Conservation (phyloP, 2,888 invertebrate species). For the Cephus sareptanus region DNA sequence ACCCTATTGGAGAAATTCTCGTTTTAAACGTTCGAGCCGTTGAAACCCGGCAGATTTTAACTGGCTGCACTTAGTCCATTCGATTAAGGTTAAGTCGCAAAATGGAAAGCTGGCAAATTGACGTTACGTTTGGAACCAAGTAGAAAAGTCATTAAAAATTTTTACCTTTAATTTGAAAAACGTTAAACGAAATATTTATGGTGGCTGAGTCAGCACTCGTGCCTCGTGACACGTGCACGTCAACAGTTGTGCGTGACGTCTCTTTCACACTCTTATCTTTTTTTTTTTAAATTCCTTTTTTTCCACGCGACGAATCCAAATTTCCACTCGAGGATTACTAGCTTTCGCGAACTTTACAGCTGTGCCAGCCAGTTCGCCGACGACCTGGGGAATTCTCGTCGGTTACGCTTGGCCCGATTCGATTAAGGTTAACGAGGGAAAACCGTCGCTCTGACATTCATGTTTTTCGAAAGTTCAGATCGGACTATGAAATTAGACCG, state of each 20-base stretch:
- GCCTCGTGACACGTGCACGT: neutral
- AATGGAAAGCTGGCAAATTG: neutral
- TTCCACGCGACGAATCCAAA: neutral
- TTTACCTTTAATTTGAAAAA: neutral
- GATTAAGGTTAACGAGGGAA: neutral
- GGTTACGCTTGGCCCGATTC: neutral
- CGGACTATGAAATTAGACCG: neutral
- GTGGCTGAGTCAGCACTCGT: neutral
- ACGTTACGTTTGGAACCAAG: neutral
- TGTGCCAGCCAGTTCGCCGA: neutral
- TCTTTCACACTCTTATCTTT: neutral
- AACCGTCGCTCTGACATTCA: neutral
- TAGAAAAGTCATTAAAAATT: neutral
- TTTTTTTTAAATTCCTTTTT: neutral
- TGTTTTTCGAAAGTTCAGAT: neutral
- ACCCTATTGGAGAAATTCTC: neutral
- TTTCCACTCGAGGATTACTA: neutral
- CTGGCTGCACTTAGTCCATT: neutral
- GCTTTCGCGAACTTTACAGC: neutral
- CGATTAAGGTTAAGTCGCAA: neutral
- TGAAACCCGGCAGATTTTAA: neutral
- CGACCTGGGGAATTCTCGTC: neutral
- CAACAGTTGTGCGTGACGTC: neutral
- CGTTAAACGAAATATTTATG: neutral
- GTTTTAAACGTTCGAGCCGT: neutral